A percentile compares a stretch with the other conserved stretches of the same genome.
These are phyloP conservation scores for Danaus chrysippus DNA, from an alignment of 2,888 invertebrate genomes.

Conservation along the genomic window DNA sequence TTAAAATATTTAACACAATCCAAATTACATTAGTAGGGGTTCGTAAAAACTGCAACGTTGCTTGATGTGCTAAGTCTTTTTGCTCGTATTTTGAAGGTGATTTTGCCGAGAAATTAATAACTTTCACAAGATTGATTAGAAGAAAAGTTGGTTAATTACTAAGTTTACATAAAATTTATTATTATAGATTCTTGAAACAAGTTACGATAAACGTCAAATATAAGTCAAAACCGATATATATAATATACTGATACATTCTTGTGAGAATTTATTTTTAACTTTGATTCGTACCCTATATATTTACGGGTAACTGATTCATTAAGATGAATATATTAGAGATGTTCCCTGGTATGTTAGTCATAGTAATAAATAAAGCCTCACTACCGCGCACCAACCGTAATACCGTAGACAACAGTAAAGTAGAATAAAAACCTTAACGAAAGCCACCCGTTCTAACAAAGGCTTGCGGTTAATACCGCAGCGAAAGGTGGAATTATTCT, in stretches of 20 bases:
- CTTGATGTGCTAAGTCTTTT: conserved; percentile 70
- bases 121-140: conserved; percentile 64
- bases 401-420: conserved; percentile 4
- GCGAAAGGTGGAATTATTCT: conserved; percentile 45
- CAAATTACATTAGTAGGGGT: conserved; percentile 38
- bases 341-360: no score
- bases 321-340: no score
- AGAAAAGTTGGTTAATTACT: conserved; percentile 48
- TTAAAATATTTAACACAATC: not conserved
- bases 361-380: not conserved
- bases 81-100: conserved; percentile 63
- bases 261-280: no score
- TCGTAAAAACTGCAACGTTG: conserved; percentile 70
- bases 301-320: no score
- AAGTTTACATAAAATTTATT: conserved; percentile 17
- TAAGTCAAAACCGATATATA: no score
- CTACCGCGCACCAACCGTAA: not conserved
- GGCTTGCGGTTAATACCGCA: conserved; percentile 33
- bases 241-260: no score
- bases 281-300: no score
- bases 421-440: conserved; percentile 20
- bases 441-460: conserved; percentile 21
- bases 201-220: no score
- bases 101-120: conserved; percentile 49
- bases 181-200: not conserved